Percentiles rank a stretch among this genome's conserved stretches.
These are phyloP conservation scores for Grantiella picta DNA, from an alignment of 2,113 vertebrate genomes.

Conservation along the genomic window DNA sequence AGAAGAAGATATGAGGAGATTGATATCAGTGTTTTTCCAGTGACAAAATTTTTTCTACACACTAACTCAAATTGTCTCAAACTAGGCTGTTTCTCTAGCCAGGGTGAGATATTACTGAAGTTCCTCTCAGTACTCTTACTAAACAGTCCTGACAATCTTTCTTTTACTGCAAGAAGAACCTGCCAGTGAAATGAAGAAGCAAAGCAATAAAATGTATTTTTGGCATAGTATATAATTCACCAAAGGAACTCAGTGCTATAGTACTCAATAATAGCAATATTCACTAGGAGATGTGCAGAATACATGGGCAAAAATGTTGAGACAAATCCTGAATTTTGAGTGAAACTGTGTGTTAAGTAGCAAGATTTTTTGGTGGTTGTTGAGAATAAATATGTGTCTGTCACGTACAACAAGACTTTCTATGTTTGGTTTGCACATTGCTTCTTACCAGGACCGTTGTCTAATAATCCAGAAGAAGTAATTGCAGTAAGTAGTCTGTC, in stretches of 20 bases:
- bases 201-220: neutral
- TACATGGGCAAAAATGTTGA: neutral
- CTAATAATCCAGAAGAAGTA: neutral
- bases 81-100: neutral
- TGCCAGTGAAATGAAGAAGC: neutral
- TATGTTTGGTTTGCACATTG: neutral
- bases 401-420: neutral
- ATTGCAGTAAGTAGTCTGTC: neutral
- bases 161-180: neutral
- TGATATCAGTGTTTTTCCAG: neutral
- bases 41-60: neutral
- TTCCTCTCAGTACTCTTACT: neutral
- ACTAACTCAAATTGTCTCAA: neutral
- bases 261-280: neutral
- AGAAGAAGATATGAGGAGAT: neutral
- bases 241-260: neutral
- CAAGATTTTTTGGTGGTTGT: rapidly evolving
- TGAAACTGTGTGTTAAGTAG: neutral
- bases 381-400: neutral
- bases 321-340: neutral
- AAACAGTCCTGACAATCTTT: neutral
- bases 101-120: neutral
- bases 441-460: neutral
- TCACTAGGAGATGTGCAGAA: neutral
- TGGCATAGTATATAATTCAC: neutral